Base-by-base conservation (phyloP, 1,140 invertebrate genomes). In the Habropoda laboriosa region DNA sequence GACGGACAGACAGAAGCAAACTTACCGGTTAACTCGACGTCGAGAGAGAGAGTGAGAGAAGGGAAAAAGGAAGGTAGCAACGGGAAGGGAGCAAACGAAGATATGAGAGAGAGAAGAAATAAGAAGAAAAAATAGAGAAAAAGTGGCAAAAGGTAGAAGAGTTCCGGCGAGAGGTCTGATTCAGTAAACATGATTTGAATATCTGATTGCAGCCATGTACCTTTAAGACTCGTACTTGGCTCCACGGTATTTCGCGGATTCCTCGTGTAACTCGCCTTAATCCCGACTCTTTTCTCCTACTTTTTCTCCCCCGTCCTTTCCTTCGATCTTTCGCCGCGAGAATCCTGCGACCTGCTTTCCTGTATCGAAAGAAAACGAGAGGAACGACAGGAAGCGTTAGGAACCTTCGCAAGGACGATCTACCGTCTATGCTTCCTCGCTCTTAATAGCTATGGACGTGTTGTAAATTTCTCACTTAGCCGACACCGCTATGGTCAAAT, bases 121-220 rank as follows among this genome's bases (percentile, higher is more conserved):
- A 18, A 6, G 30, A 16, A 24, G 57, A 35, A 16, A 35, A 51
- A 35, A n/a, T 5, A 27, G 42, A 60, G 24, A 18, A 58, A 21
- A 5, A 66, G 32, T 30, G 30, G 38, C 12, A 18, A 35, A 66
- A 35, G 47, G 1, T 24, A 58, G 79, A 38, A 21, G 53, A 63
- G 42, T 13, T 27, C 27, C 71, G 45, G 21, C 55, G 64, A 78
- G 68, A 70, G 45, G 57, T 58, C 82, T 85, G 82, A 89, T 91
- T 91, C 81, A 80, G 88, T 91, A 91, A 91, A 91, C 86, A 89
- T 87, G 85, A 90, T 91, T 90, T 89, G 81, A 91, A 91, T 91
- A 89, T 89, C 85, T 89, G 86, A 91, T 91, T 90, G 88, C 79
- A 55, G 67, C 57, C 27, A 30, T 71, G 68, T 55, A 74, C 63